Conservation (phyloP, 1,140 invertebrate species). For the Ericerus pela region DNA sequence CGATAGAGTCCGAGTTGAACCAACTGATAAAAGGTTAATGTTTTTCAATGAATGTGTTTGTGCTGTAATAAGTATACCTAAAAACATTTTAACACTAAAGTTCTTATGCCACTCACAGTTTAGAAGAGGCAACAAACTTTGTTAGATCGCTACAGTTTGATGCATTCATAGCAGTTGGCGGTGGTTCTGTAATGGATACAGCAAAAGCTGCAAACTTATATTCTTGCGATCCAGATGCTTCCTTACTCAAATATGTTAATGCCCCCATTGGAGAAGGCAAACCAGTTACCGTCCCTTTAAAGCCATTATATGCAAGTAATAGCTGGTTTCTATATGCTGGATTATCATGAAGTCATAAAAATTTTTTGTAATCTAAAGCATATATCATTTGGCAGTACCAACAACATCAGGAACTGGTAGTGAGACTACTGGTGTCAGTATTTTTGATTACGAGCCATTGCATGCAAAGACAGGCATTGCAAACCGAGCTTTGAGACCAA, state of each 20-base stretch:
- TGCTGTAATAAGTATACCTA: too few relatives aligned
- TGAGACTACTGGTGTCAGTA: slow-evolving; percentile 75
- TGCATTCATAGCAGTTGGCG: slow-evolving; percentile 75
- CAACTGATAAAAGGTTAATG: slow-evolving; percentile 56
- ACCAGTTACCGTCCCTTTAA: slow-evolving; percentile 51
- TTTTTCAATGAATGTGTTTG: background rate
- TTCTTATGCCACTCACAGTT: slow-evolving; percentile 42
- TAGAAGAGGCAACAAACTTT: slow-evolving; percentile 62
- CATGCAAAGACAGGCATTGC: slow-evolving; percentile 81
- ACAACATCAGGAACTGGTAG: slow-evolving; percentile 88
- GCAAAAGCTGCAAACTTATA: slow-evolving; percentile 83
- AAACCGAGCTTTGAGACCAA: slow-evolving; percentile 57
- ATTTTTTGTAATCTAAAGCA: too few relatives aligned
- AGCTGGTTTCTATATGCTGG: too few relatives aligned
- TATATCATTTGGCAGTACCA: slow-evolving; percentile 48
- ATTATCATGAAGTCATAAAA: too few relatives aligned
- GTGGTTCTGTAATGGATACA: slow-evolving; percentile 82
- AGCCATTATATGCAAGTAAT: slow-evolving; percentile 68
- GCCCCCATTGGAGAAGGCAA: slow-evolving; percentile 73
- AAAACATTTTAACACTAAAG: too few relatives aligned
- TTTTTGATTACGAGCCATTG: slow-evolving; percentile 72
- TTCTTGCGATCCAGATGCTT: slow-evolving; percentile 56
- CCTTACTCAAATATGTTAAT: slow-evolving; percentile 83
- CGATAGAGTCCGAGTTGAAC: slow-evolving; percentile 68
- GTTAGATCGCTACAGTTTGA: slow-evolving; percentile 56